Evolutionary conservation across 2,113 vertebrate genomes (phyloP).

Genomic region (Pterophyllum scalare): DNA sequence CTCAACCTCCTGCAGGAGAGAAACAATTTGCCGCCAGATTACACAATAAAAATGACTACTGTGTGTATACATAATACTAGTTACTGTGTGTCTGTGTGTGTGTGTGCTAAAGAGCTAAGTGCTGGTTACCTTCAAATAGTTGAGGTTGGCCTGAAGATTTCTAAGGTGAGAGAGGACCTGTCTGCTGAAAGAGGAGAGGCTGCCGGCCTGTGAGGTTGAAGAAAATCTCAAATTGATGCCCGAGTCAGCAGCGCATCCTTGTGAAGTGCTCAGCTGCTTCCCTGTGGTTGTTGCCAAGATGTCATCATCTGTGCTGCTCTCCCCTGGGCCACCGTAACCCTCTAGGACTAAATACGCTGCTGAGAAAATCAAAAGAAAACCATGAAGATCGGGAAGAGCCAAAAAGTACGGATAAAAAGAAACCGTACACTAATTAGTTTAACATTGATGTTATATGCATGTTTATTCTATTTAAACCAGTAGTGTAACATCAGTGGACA

Average conservation of each 20-base stretch:
- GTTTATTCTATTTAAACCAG: background rate
- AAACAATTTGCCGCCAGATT: background rate
- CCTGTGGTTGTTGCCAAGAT: conserved; percentile 74
- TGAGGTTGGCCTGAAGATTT: conserved; percentile 90
- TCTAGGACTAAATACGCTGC: conserved; percentile 92
- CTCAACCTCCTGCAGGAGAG: conserved; percentile 88
- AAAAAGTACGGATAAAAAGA: background rate
- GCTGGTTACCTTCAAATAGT: conserved; percentile 78
- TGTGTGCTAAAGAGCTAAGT: background rate
- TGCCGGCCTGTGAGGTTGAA: conserved; percentile 74
- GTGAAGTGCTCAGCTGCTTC: conserved; percentile 77
- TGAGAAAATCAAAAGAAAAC: conserved; percentile 47
- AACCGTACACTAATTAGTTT: background rate
- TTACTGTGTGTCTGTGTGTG: background rate
- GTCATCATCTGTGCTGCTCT: conserved; percentile 94
- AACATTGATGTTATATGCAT: background rate
- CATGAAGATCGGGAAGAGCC: background rate
- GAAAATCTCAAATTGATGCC: conserved; percentile 80
- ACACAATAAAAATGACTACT: background rate
- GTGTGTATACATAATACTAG: background rate
- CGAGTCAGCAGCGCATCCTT: conserved; percentile 76
- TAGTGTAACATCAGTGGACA: no score
- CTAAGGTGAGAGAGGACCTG: conserved; percentile 90
- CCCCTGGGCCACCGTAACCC: conserved; percentile 85
- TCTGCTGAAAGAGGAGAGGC: conserved; percentile 80